Percentiles rank a stretch among this genome's conserved stretches.
Conservation (phyloP, 2,113 vertebrate genomes). For the Himantopus leucocephalus region DNA sequence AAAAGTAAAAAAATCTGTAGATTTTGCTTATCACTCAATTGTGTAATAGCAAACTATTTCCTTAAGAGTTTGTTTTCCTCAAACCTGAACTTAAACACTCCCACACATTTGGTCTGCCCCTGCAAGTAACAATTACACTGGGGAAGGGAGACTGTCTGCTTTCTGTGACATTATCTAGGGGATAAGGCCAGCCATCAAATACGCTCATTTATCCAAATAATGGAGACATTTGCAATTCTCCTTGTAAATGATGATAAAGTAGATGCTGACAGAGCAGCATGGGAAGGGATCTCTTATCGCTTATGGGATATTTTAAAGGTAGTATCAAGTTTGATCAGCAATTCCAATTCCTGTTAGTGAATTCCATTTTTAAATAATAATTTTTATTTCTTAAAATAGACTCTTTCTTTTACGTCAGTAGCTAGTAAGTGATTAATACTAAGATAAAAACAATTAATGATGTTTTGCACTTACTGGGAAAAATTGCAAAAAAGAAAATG, state of each 20-base stretch:
- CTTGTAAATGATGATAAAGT: slow-evolving; percentile 31
- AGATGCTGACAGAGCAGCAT: background rate
- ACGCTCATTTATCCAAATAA: slow-evolving; percentile 15
- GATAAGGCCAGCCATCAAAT: background rate
- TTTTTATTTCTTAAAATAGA: background rate
- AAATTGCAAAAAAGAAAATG: background rate
- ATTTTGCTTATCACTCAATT: background rate
- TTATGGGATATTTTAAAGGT: background rate
- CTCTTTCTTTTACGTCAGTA: background rate
- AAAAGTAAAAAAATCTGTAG: background rate
- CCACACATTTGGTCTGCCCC: background rate
- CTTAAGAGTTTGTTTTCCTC: background rate
- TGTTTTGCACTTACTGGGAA: background rate
- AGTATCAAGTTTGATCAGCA: background rate
- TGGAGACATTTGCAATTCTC: background rate
- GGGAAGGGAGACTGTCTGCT: background rate
- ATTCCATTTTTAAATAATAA: background rate
- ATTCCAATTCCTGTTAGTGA: background rate
- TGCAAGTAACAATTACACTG: background rate
- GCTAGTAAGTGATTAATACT: background rate
- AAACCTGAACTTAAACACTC: background rate
- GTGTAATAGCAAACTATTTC: background rate
- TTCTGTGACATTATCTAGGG: background rate
- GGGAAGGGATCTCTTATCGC: background rate
- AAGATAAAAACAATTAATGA: background rate